Percentiles rank a stretch among this genome's conserved stretches.
Conservation (phyloP, 2,888 invertebrate species). For the Gasteruption jaculator region DNA sequence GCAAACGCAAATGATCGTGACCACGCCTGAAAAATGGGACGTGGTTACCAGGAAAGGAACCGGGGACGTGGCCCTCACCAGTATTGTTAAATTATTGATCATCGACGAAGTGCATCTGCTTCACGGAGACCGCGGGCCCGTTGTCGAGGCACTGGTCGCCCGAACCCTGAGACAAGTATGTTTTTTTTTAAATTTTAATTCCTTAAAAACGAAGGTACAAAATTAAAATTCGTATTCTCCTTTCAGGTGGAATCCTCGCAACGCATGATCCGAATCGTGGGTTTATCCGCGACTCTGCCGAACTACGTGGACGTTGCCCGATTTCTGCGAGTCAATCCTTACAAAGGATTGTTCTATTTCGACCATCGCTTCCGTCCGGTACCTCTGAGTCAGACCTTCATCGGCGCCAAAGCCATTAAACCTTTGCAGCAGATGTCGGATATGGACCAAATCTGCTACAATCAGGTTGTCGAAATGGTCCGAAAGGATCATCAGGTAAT, state of each 20-base stretch:
- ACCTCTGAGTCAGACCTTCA: conserved; percentile 86
- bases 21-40: conserved; percentile 99
- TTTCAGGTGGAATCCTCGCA: conserved; percentile 77
- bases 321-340: conserved; percentile 90
- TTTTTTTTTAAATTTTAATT: conserved; percentile 8
- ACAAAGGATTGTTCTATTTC: conserved; percentile 89
- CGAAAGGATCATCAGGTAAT: conserved; percentile 81
- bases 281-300: conserved; percentile 93
- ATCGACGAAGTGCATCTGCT: conserved; percentile 96
- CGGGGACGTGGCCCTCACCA: conserved; percentile 83
- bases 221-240: conserved; percentile 9
- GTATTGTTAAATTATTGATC: conserved; percentile 87
- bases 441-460: conserved; percentile 91
- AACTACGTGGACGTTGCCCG: conserved; percentile 95
- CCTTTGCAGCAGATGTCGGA: conserved; percentile 64
- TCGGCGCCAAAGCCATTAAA: conserved; percentile 73
- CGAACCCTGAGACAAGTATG: conserved; percentile 80
- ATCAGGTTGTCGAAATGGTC: conserved; percentile 83
- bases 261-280: conserved; percentile 95
- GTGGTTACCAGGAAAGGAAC: conserved; percentile 95
- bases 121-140: conserved; percentile 95
- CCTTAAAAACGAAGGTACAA: neutral
- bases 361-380: conserved; percentile 93
- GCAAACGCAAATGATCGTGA: conserved; percentile 95
- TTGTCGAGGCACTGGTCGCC: conserved; percentile 95